Evolutionary conservation across 2,113 vertebrate genomes (phyloP).

Genomic region (Takifugu flavidus): DNA sequence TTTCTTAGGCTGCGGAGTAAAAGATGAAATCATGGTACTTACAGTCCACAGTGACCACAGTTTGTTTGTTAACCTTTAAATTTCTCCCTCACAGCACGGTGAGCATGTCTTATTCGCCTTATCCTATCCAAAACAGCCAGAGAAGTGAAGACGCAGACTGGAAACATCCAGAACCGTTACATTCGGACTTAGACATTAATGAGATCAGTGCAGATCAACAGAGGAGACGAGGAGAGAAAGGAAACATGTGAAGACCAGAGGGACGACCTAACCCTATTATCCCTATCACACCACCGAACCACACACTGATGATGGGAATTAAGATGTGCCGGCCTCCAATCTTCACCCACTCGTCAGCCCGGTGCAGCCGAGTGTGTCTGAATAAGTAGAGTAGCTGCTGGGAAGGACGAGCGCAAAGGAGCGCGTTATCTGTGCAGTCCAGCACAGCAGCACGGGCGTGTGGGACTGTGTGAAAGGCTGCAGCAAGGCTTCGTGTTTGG

Average conservation of each 20-base stretch:
- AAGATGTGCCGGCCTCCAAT: constrained; percentile 65
- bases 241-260: constrained; percentile 70
- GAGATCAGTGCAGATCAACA: constrained; percentile 63
- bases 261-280: constrained; percentile 71
- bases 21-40: background rate
- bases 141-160: constrained; percentile 40
- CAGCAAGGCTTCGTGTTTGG: constrained; percentile 25
- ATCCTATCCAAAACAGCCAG: constrained; percentile 35
- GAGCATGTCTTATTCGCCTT: constrained; percentile 1
- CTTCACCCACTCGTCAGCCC: constrained; percentile 54
- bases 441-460: constrained; percentile 49
- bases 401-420: constrained; percentile 55
- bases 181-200: constrained; percentile 56
- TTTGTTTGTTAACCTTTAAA: too few relatives aligned
- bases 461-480: constrained; percentile 31
- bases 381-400: constrained; percentile 50
- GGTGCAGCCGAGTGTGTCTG: constrained; percentile 50
- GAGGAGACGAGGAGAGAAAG: constrained; percentile 57
- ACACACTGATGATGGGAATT: constrained; percentile 69
- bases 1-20: constrained; percentile 20
- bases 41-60: background rate
- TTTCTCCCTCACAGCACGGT: background rate
- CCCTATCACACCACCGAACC: constrained; percentile 62
- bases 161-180: constrained; percentile 47
- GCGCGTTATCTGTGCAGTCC: constrained; percentile 50